Percentiles rank a stretch among this genome's conserved stretches.
Conservation (phyloP, 2,797 vertebrate species). For the Erethizon dorsatum region DNA sequence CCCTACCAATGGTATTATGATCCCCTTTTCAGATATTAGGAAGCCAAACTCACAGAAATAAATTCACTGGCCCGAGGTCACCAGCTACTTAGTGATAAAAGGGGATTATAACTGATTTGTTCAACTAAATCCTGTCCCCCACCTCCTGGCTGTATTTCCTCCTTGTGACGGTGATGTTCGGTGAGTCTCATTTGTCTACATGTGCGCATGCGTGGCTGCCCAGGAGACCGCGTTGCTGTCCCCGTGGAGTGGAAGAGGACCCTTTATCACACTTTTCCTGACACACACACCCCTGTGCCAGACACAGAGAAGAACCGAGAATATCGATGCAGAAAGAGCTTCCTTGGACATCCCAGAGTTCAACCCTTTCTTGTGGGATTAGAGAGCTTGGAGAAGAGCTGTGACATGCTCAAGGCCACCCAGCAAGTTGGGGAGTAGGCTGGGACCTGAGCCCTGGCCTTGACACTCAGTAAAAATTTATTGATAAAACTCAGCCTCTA, state of each 20-base stretch:
- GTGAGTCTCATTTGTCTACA: background rate
- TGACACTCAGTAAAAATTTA: conserved; percentile 16
- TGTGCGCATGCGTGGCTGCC: background rate
- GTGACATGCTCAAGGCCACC: background rate
- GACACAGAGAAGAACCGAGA: conserved; percentile 13
- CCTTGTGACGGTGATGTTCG: background rate
- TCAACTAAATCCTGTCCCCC: background rate
- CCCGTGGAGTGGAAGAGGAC: background rate
- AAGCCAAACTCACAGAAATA: background rate
- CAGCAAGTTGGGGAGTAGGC: background rate
- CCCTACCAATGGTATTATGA: background rate
- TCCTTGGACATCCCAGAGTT: background rate
- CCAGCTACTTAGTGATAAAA: background rate
- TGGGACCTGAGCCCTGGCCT: background rate
- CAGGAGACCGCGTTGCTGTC: background rate
- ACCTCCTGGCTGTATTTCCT: background rate
- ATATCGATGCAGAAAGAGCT: background rate
- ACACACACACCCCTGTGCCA: background rate
- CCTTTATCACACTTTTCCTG: background rate
- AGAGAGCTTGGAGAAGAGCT: background rate
- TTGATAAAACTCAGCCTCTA: background rate
- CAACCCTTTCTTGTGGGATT: background rate
- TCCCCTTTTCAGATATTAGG: background rate
- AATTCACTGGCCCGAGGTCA: background rate
- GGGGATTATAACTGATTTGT: background rate